These are phyloP conservation scores for Andrena praecox DNA, from an alignment of 2,888 invertebrate species.

Conservation along the genomic window DNA sequence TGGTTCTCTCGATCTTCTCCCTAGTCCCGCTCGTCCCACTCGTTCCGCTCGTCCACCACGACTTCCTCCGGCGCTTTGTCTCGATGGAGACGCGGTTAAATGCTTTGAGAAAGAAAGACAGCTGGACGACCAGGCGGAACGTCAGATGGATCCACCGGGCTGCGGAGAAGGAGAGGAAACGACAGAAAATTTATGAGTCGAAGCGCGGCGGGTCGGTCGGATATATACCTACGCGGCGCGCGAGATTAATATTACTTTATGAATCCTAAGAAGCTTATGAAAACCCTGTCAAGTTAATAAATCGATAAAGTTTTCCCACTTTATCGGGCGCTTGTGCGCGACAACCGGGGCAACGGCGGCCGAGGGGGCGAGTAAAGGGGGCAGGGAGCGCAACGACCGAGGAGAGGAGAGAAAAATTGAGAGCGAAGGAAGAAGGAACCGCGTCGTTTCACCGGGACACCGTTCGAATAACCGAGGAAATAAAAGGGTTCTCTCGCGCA, in stretches of 20 bases:
- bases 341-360: conserved; percentile 20
- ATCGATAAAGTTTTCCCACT: conserved; percentile 77
- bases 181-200: conserved; percentile 68
- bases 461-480: conserved; percentile 65
- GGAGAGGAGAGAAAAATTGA: conserved; percentile 5
- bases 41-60: conserved; percentile 20
- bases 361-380: not conserved
- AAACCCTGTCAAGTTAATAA: conserved; percentile 76
- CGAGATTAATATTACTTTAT: conserved; percentile 76
- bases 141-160: conserved; percentile 23
- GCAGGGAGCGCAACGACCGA: not conserved
- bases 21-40: not conserved
- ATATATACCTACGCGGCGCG: conserved; percentile 68
- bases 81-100: conserved; percentile 44
- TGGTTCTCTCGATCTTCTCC: conserved; percentile 1
- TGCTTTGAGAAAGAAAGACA: conserved; percentile 35
- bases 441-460: conserved; percentile 54
- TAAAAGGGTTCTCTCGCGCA: conserved; percentile 55
- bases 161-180: conserved; percentile 27
- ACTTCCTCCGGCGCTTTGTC: conserved; percentile 50
- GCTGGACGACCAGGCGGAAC: conserved; percentile 26
- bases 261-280: conserved; percentile 77
- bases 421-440: conserved; percentile 17
- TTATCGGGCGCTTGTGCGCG: conserved; percentile 62
- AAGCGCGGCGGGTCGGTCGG: conserved; percentile 59